These are phyloP conservation scores for Procavia capensis DNA, from an alignment of 2,113 vertebrate species.

Conservation along the genomic window DNA sequence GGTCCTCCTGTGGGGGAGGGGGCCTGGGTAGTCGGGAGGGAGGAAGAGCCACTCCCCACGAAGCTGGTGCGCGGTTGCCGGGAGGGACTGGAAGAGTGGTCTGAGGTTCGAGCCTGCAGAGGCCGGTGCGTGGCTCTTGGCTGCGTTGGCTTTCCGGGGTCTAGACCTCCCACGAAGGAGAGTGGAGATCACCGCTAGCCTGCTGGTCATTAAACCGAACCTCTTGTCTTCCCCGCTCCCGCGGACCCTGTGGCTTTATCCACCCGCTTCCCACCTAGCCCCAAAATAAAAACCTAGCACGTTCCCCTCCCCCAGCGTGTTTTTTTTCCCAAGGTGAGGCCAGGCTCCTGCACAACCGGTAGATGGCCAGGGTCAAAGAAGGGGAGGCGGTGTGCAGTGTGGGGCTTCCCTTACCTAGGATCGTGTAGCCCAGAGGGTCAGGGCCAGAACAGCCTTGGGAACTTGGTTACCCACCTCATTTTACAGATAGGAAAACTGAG, in stretches of 20 bases:
- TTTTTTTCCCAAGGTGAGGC: slow-evolving; percentile 36
- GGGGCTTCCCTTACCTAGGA: not conserved
- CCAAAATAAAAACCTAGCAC: slow-evolving; percentile 47
- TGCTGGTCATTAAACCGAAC: not conserved
- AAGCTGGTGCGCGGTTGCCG: not conserved
- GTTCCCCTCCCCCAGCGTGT: slow-evolving; percentile 36
- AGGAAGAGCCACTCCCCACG: slow-evolving; percentile 43
- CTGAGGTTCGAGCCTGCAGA: slow-evolving; percentile 26
- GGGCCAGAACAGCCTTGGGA: not conserved
- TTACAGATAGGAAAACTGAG: slow-evolving; percentile 74
- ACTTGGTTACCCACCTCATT: slow-evolving; percentile 38
- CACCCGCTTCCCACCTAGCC: slow-evolving; percentile 15
- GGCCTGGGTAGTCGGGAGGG: not conserved
- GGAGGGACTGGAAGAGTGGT: slow-evolving; percentile 1
- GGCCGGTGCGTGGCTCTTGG: slow-evolving; percentile 16
- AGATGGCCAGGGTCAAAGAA: not conserved
- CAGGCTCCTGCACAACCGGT: slow-evolving; percentile 45
- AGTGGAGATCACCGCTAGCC: not conserved
- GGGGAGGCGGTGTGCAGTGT: not conserved
- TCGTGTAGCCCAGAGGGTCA: not conserved
- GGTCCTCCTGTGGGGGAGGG: not conserved
- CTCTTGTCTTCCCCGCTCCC: not conserved
- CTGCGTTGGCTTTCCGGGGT: slow-evolving; percentile 3
- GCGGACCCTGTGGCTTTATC: slow-evolving; percentile 20
- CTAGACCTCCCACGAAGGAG: not conserved